Conservation (phyloP, 2,113 vertebrate genomes). For the Antechinus stuartii region DNA sequence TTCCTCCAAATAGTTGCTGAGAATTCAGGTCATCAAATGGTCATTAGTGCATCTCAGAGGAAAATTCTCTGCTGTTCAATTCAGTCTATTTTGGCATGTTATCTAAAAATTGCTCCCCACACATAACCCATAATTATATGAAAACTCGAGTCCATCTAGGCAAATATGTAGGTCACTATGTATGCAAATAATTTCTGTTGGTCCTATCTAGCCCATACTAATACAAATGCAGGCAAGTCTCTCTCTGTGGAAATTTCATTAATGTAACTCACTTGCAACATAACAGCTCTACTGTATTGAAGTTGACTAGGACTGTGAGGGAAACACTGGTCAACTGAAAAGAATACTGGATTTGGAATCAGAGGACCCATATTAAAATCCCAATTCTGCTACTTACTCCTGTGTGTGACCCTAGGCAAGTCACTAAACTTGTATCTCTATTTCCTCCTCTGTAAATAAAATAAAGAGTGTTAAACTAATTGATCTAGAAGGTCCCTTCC, state of each 20-base stretch:
- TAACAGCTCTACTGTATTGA: neutral
- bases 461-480: neutral
- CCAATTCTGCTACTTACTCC: neutral
- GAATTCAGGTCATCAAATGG: constrained; percentile 32
- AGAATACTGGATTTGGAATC: neutral
- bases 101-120: constrained; percentile 35
- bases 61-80: constrained; percentile 19
- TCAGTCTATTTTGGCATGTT: constrained; percentile 13
- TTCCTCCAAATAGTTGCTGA: neutral
- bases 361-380: neutral
- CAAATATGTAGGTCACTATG: neutral
- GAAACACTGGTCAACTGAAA: neutral
- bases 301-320: neutral
- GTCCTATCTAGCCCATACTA: neutral
- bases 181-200: neutral
- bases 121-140: neutral
- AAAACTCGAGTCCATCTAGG: neutral
- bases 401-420: neutral
- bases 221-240: neutral
- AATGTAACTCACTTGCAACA: neutral
- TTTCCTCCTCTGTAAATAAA: neutral
- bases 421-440: neutral
- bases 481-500: neutral
- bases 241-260: neutral
- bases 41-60: neutral